Evolutionary conservation across 1,140 invertebrate species (phyloP), one percentile per base, ranked within the genome.

Genomic region (Caenorhabditis latens): DNA sequence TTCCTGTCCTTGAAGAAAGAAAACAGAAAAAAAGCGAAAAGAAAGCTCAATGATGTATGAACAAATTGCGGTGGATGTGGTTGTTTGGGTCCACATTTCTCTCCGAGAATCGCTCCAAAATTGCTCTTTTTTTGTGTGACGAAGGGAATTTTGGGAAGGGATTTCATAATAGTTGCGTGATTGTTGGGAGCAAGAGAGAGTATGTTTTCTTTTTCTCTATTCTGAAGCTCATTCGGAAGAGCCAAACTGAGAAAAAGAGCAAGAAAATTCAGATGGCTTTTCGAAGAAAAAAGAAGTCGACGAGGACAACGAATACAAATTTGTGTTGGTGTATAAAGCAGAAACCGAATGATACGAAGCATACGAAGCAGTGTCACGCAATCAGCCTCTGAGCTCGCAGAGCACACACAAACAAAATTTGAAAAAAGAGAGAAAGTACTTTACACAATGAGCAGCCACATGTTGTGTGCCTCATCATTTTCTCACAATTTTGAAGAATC

Each of bases 111-210:
- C n/a, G 43, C 46, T 24, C 46, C 43, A 79, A 79, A 79, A 79
- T 79, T 79, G 71, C 71, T 50, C 71, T 79, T 79, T 71, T 79
- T 79, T 13, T 6, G 7, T 50, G 71, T 53, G 32, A 32, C 32
- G 40, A 65, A 9, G 40, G n/a, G 42, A 7, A 8, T 32, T 58
- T 58, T 6, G 61, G 4, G 32, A n/a, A 14, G 9, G 19, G 46
- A 79, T 79, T 79, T 79, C 71, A 79, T 79, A 79, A 79, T 79
- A 79, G 71, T 53, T 79, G 46, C 46, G 71, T 48, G 65, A 71
- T 71, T 71, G 65, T 46, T 71, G 65, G 65, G 5, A 32, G 16
- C 65, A 40, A 71, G 42, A n/a, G 65, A 42, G 65, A 40, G 65
- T 46, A 46, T 61, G 13, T 48, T 71, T n/a, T n/a, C 42, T 16